phyloP scores from a whole-genome alignment of 1,140 invertebrate species.

The Amphibalanus amphitrite region DNA sequence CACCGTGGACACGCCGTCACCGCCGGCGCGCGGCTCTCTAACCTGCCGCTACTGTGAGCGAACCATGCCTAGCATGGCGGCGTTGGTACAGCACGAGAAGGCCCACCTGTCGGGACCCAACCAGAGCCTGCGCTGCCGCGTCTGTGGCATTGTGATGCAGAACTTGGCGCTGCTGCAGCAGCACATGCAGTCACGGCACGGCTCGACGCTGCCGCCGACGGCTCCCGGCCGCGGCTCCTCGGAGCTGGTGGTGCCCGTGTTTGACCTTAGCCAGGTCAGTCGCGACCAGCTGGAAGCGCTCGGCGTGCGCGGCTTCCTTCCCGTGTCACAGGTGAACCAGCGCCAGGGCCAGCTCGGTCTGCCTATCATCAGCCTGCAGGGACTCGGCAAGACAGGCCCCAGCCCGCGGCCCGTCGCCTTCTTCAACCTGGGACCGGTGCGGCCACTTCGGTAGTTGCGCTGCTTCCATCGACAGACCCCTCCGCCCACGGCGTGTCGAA shows the following conservation, averaged over 20 bases:
- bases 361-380: constrained; percentile 1
- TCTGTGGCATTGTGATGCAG: neutral
- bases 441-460: neutral
- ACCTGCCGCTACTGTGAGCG: neutral
- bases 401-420: neutral
- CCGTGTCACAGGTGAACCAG: neutral
- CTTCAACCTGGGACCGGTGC: neutral
- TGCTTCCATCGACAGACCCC: no score
- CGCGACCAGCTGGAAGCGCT: neutral
- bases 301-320: constrained; percentile 2
- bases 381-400: neutral
- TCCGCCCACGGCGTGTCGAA: no score
- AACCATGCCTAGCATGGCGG: neutral
- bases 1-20: neutral
- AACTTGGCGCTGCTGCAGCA: neutral
- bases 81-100: neutral
- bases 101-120: neutral
- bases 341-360: neutral
- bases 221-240: neutral
- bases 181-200: neutral
- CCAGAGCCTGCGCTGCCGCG: neutral
- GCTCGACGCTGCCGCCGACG: neutral
- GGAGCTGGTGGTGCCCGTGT: neutral
- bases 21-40: neutral
- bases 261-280: neutral